Base-by-base conservation (phyloP, 2,888 invertebrate genomes). In the Antheraea yamamai region DNA sequence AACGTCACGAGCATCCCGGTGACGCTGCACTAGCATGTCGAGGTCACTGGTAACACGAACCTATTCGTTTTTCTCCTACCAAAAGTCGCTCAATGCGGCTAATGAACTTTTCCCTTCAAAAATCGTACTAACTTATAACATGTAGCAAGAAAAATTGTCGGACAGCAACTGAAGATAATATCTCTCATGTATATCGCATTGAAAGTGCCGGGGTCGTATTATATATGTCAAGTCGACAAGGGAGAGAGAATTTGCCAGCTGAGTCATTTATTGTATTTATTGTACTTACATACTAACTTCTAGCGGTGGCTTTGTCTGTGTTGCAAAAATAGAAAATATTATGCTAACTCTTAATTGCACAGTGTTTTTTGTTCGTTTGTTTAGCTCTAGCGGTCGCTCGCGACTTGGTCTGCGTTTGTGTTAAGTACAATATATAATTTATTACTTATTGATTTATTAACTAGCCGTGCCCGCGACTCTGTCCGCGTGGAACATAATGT, bases 231-330 rank as follows among this genome's bases (percentile, higher is more conserved):
- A 70, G 39, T 39, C 39, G 39, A 66, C 64, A 70, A 70, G 70
- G 70, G 70, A 70, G 70, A 70, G 70, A 70, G 39, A 70, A 70
- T 70, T 70, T 39, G 70, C 39, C 39, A 70, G 39, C 70, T 70
- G 70, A 70, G 20, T 70, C 39, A 70, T 70, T 70, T 12, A 39
- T 20, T 70, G 68, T 70, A 39, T 70, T 70, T 70, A 66, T 66
- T 68, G 61, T 47, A 16, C 20, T n/a, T 10, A 14, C 18, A 74
- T 16, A 74, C 70, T 70, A 70, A n/a, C 70, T 20, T 39, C n/a
- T 39, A 39, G n/a, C 39, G 10, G 39, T 70, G 68, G 35, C 35
- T 35, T 70, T n/a, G 4, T n/a, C 20, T 20, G 20, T 39, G 20
- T 64, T 61, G 18, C 14, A 26, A 64, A 14, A 64, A 64, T 2